Percentiles rank a stretch among this genome's conserved stretches.
Conservation (phyloP, 2,113 vertebrate species). For the Cygnus buccinator region DNA sequence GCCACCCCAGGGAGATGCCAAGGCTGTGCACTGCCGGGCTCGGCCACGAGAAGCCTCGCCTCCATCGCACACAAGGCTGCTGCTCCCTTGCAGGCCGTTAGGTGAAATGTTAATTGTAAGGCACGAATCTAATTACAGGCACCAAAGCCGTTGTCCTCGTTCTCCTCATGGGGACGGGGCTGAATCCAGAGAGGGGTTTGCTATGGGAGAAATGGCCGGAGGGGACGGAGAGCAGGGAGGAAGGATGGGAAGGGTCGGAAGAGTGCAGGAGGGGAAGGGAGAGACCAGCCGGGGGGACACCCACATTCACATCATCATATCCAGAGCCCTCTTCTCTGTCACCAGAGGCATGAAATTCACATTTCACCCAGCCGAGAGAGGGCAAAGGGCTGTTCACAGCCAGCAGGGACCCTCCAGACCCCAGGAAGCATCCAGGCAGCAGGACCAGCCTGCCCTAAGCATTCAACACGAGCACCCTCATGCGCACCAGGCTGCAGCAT, state of each 20-base stretch:
- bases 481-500: too few species aligned
- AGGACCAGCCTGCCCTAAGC: background rate
- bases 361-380: background rate
- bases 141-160: background rate
- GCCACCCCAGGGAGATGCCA: background rate
- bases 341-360: background rate
- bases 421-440: background rate
- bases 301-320: background rate
- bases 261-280: background rate
- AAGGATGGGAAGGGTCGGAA: background rate
- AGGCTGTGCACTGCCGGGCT: background rate
- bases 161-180: background rate
- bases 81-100: background rate
- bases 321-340: background rate
- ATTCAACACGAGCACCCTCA: background rate
- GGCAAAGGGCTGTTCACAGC: background rate
- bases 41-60: background rate
- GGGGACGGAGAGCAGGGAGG: background rate
- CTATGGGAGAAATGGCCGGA: background rate
- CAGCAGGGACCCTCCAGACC: background rate
- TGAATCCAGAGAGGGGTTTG: background rate
- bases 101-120: background rate
- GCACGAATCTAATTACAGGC: background rate
- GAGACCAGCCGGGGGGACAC: fast-evolving
- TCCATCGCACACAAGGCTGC: background rate